Evolutionary conservation across 2,797 vertebrate species (phyloP), one percentile per base, ranked within the genome.

Genomic region (Myoxocephalus aenaeus): DNA sequence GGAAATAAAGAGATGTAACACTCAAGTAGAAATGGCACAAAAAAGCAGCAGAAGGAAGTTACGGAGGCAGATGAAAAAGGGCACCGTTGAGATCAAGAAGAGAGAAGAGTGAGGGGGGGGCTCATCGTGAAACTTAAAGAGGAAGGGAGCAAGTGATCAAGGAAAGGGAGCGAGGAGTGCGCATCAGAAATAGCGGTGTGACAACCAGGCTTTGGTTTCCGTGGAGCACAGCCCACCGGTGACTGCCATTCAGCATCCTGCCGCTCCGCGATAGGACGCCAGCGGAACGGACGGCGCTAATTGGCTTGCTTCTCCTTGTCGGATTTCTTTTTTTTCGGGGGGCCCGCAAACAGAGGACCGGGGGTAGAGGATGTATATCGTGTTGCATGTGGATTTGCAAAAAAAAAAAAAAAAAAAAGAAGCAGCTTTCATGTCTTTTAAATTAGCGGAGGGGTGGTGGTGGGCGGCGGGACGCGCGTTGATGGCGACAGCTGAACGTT

Each of bases 291-390:
- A 87, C 77, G 50, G 38, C 27, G 66, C 87, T 93, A 93, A 94
- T 92, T 93, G 90, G 90, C 93, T 92, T 90, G 89, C 86, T 73
- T 88, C 87, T 81, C 89, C 40, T 14, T 86, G 92, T 92, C 90
- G 77, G 92, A 90, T 90, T 91, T 87, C 69, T 63, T 15, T 42
- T 13, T 40, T 4, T 42, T 63, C 6, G 6, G 34, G 7, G 70
- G 53, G 1, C 68, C 1, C 9, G 73, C 64, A 61, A 68, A 86
- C 70, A 51, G 65, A 80, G 61, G 27, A 27, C 3, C 15, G 8
- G 34, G 57, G 75, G 71, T 61, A 27, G 77, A 25, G 67, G 70
- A 71, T 65, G 70, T 48, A 79, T 58, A 78, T 71, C 62, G 69
- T 56, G 80, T 70, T 51, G 79, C 76, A 70, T 71, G 79, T 73